A percentile compares a stretch with the other conserved stretches of the same genome.
Evolutionary conservation across 2,797 vertebrate genomes (phyloP).

Genomic region (Psittacula derbiana): DNA sequence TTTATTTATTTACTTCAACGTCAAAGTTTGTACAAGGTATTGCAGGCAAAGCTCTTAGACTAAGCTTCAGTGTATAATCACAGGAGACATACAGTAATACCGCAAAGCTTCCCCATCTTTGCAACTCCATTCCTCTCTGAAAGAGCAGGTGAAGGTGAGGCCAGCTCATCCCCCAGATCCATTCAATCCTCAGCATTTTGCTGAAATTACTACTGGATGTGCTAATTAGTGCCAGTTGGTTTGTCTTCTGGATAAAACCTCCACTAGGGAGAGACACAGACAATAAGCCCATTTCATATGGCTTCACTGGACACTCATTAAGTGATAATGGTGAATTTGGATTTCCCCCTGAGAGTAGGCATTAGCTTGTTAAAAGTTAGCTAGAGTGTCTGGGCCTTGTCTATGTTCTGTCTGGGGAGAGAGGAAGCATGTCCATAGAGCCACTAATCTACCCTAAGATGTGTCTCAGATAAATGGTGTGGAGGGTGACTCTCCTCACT

Average conservation of each 20-base stretch:
- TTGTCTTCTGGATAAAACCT: not conserved
- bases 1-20: not conserved
- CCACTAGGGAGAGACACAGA: not conserved
- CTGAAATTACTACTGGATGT: not conserved
- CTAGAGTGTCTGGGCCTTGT: not conserved
- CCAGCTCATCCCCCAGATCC: not conserved
- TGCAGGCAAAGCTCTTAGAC: conserved; percentile 20
- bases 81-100: not conserved
- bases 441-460: not conserved
- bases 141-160: conserved; percentile 48
- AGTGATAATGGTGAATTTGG: not conserved
- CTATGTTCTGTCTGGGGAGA: not conserved
- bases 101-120: not conserved
- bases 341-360: not conserved
- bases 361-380: not conserved
- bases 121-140: not conserved
- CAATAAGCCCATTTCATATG: not conserved
- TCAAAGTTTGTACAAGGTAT: conserved; percentile 20
- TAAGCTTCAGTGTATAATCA: conserved; percentile 8
- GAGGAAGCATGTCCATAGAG: not conserved
- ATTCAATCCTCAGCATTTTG: not conserved
- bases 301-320: not conserved
- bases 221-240: not conserved
- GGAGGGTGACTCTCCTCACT: not conserved
- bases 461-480: conserved; percentile 9